Conservation (phyloP, 2,113 vertebrate genomes). For the Zonotrichia leucophrys region DNA sequence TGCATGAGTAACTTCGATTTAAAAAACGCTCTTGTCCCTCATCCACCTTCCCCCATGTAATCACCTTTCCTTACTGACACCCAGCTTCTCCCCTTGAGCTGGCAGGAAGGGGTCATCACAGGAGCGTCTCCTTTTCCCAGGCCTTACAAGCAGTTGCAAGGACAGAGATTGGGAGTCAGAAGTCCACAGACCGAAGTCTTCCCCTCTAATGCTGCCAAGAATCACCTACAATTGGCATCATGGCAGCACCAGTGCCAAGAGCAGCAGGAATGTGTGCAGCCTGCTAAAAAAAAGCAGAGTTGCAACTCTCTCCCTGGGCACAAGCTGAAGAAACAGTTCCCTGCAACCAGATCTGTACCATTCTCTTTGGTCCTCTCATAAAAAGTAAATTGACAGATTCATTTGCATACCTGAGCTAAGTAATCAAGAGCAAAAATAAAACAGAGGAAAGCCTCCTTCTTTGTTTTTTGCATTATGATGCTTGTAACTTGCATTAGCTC, state of each 20-base stretch:
- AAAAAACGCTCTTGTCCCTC: neutral
- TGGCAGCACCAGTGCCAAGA: neutral
- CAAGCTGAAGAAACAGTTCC: neutral
- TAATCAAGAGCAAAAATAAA: neutral
- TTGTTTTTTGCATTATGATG: neutral
- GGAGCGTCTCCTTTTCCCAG: neutral
- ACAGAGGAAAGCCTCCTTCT: neutral
- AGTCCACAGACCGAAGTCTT: neutral
- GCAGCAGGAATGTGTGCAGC: neutral
- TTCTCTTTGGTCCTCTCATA: neutral
- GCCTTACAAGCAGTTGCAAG: neutral
- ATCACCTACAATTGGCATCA: neutral
- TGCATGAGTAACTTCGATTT: neutral
- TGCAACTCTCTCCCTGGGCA: neutral
- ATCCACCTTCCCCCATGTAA: neutral
- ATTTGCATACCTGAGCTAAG: neutral
- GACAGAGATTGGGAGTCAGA: neutral
- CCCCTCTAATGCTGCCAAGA: neutral
- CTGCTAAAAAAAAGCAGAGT: neutral
- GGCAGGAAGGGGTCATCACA: neutral
- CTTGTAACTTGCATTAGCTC: neutral
- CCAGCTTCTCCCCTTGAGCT: neutral
- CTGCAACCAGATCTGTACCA: neutral
- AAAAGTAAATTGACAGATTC: neutral
- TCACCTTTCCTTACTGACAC: neutral